These are phyloP conservation scores for Leptopilina clavipes DNA, from an alignment of 1,140 invertebrate species.

Conservation along the genomic window DNA sequence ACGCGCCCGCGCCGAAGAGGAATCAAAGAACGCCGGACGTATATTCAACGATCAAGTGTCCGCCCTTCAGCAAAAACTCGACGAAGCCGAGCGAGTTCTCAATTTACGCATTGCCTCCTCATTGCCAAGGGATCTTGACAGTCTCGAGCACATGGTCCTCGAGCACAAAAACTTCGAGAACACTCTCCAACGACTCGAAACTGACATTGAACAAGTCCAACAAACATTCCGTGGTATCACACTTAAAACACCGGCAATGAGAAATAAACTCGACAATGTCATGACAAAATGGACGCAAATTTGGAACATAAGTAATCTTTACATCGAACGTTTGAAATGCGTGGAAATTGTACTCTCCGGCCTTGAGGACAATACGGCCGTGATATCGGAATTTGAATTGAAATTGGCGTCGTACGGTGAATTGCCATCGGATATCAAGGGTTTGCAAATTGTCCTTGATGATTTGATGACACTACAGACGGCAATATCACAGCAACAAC, in stretches of 20 bases:
- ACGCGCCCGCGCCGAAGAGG: constrained; percentile 88
- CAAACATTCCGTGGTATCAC: constrained; percentile 88
- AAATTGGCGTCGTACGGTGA: constrained; percentile 90
- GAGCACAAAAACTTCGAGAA: constrained; percentile 93
- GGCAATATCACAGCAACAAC: constrained; percentile 87
- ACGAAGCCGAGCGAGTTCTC: constrained; percentile 89
- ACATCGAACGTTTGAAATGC: constrained; percentile 92
- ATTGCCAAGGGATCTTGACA: constrained; percentile 89
- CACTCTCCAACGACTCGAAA: constrained; percentile 81
- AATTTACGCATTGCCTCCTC: constrained; percentile 86
- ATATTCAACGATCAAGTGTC: constrained; percentile 90
- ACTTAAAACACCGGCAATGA: constrained; percentile 91
- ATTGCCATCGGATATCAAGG: constrained; percentile 87
- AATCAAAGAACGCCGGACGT: constrained; percentile 90
- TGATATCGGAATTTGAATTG: constrained; percentile 93
- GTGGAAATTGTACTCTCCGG: constrained; percentile 92
- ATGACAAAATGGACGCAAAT: constrained; percentile 94
- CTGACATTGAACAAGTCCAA: constrained; percentile 88
- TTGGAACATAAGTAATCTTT: constrained; percentile 89
- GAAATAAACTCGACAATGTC: constrained; percentile 90
- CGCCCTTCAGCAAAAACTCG: constrained; percentile 86
- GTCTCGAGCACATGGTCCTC: constrained; percentile 88
- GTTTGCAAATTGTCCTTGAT: constrained; percentile 82
- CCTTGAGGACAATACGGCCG: constrained; percentile 90
- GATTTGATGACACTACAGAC: constrained; percentile 87